These are phyloP conservation scores for Intellagama lesueurii DNA, from an alignment of 2,797 vertebrate genomes.

Conservation along the genomic window DNA sequence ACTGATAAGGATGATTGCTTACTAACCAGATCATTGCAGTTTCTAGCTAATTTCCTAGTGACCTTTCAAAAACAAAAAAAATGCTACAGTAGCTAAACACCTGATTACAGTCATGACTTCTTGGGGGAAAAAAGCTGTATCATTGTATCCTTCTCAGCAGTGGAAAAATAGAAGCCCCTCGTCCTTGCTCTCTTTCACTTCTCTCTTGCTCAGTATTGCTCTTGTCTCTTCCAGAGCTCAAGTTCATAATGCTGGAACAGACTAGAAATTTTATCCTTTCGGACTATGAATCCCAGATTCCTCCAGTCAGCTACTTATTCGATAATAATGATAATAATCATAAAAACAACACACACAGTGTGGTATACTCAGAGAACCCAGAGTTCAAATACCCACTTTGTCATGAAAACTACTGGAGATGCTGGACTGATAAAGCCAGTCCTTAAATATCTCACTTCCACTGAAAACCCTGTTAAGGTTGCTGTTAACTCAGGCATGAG, in stretches of 20 bases:
- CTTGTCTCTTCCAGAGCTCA: not conserved
- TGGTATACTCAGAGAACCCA: too few relatives aligned
- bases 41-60: not conserved
- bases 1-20: not conserved
- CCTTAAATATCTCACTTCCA: too few relatives aligned
- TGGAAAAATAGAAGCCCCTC: not conserved
- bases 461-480: too few relatives aligned
- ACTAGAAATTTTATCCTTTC: not conserved
- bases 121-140: not conserved
- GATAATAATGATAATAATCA: too few relatives aligned
- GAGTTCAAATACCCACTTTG: too few relatives aligned
- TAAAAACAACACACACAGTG: too few relatives aligned
- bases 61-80: not conserved
- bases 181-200: not conserved
- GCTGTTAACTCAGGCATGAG: too few relatives aligned
- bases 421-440: too few relatives aligned
- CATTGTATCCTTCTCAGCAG: not conserved
- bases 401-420: too few relatives aligned
- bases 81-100: not conserved
- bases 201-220: not conserved
- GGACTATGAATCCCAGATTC: too few relatives aligned
- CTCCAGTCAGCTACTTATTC: too few relatives aligned
- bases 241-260: not conserved
- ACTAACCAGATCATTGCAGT: not conserved
- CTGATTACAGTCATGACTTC: not conserved